Evolutionary conservation across 2,797 vertebrate species (phyloP).

Genomic region (Carapus acus): DNA sequence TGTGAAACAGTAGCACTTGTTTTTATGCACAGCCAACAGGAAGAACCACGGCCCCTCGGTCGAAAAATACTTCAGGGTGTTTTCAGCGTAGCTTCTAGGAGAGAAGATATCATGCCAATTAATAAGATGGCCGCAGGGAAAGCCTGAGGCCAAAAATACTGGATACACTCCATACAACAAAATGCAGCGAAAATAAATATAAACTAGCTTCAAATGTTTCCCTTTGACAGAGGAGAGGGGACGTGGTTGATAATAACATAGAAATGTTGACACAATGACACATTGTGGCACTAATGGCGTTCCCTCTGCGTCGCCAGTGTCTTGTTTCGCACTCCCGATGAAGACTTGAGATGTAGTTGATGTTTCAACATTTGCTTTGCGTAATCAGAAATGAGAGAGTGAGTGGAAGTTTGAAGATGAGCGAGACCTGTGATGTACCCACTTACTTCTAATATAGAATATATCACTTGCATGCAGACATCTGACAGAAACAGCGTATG

Average conservation of each 20-base stretch:
- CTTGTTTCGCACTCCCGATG: too few relatives aligned
- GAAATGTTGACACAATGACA: not conserved
- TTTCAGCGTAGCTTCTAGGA: conserved; percentile 14
- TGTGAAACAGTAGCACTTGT: not conserved
- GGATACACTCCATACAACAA: conserved; percentile 35
- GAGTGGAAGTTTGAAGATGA: too few relatives aligned
- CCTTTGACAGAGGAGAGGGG: conserved; percentile 23
- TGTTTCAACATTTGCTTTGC: too few relatives aligned
- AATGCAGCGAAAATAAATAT: conserved; percentile 20
- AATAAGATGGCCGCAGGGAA: conserved; percentile 25
- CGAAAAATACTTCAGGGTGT: conserved; percentile 2
- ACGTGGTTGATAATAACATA: not conserved
- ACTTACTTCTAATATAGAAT: too few relatives aligned
- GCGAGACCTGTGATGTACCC: too few relatives aligned
- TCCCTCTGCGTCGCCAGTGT: too few relatives aligned
- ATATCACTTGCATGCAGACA: too few relatives aligned
- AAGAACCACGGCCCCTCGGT: conserved; percentile 9
- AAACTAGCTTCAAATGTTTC: not conserved
- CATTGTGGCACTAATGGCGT: not conserved
- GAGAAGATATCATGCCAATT: conserved; percentile 29
- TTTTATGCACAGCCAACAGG: conserved; percentile 12
- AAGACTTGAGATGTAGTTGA: too few relatives aligned
- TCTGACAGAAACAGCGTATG: too few relatives aligned
- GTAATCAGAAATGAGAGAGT: too few relatives aligned
- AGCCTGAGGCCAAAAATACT: conserved; percentile 30